Evolutionary conservation across 2,797 vertebrate species (phyloP), one percentile per base, ranked within the genome.

Genomic region (Graptemys geographica): DNA sequence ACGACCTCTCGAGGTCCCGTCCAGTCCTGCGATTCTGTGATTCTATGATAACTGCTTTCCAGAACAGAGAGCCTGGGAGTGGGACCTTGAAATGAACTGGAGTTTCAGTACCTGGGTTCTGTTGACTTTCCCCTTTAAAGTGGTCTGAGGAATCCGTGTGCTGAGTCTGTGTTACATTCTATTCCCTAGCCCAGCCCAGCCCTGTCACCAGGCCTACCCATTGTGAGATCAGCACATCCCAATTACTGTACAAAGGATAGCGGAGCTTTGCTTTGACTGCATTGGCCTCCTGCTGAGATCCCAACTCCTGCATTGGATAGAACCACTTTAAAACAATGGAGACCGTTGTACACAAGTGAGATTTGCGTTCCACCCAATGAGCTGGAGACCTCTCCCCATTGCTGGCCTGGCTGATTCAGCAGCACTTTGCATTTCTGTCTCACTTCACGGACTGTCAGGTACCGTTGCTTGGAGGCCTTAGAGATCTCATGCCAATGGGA

Each of bases 341-440:
- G 7, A 47, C 3, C 1, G 0, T 2, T 28, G 25, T 80, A 31
- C 1, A 1, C 37, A 53, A 41, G 0, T 0, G 27, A 41, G 15
- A 27, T n/a, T 59, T 33, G 84, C 13, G 8, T 41, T 78, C 55
- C 2, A 0, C 10, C 53, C 16, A 69, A 13, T 2, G 1, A 37
- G 62, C 65, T 56, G 1, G 55, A 1, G 82, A 23, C 1, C 25
- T 81, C 0, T 0, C 37, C 57, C 52, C n/a, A 4, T 55, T 55
- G 55, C 8, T 55, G 19, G 19, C 21, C 23, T 9, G 55, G 59
- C n/a, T 84, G 52, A 52, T 52, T 44, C 52, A 2, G 21, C 57
- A 84, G 47, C 86, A 21, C 5, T 0, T 28, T 69, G 2, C 1
- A 2, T 10, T 72, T 84, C 72, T 31, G 4, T 47, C 53, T 16